phyloP scores from a whole-genome alignment of 2,113 vertebrate species.

The Cyanoramphus novaezelandiae region DNA sequence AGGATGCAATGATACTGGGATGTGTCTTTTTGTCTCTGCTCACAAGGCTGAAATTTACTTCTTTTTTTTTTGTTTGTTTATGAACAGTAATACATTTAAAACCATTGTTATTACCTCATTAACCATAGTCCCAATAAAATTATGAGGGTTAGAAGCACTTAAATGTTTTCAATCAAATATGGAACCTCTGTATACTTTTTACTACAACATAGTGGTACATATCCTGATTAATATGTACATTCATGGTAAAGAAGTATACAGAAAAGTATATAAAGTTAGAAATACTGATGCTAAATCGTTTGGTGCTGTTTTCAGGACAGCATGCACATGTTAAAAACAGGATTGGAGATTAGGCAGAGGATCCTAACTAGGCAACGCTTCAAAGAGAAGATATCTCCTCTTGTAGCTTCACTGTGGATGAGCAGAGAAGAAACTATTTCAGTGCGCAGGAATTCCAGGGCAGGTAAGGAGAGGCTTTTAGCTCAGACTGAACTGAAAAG shows the following conservation, averaged over 20 bases:
- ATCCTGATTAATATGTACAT: not conserved
- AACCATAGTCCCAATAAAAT: not conserved
- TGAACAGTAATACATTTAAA: not conserved
- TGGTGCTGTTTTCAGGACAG: not conserved
- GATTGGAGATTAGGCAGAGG: not conserved
- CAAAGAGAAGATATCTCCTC: not conserved
- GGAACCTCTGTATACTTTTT: not conserved
- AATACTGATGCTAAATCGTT: not conserved
- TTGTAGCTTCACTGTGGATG: fast-evolving
- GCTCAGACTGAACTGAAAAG: not conserved
- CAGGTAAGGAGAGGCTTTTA: not conserved
- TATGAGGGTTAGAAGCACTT: not conserved
- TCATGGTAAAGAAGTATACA: not conserved
- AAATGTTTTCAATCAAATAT: not conserved
- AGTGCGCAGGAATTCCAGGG: not conserved
- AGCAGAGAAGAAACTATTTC: not conserved
- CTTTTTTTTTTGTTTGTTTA: not conserved
- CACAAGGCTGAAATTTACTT: not conserved
- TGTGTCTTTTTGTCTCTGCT: not conserved
- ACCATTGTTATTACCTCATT: not conserved
- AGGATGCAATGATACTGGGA: not conserved
- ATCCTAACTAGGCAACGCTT: not conserved
- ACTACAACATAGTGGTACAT: not conserved
- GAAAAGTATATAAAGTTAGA: not conserved
- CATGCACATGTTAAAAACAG: not conserved